A percentile compares a stretch with the other conserved stretches of the same genome.
Evolutionary conservation across 2,113 vertebrate species (phyloP).

Genomic region (Rhynchomys soricoides): DNA sequence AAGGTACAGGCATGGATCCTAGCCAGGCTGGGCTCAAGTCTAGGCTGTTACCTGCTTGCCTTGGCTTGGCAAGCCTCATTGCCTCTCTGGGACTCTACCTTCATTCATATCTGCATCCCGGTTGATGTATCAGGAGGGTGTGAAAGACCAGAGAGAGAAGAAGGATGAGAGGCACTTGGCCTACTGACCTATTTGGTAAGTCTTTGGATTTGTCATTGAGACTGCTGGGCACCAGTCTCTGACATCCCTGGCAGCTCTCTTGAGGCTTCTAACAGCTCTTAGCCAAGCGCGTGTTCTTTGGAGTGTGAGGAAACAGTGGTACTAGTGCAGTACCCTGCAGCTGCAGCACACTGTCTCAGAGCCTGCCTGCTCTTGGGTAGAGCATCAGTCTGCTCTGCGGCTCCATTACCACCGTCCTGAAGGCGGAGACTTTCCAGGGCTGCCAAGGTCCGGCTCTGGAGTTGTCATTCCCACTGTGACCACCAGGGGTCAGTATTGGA

Average conservation of each 20-base stretch:
- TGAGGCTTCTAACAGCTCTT: background rate
- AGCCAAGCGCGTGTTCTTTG: background rate
- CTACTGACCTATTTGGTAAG: fast-evolving
- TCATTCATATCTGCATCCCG: background rate
- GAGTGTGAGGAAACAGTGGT: fast-evolving
- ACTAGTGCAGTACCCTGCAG: fast-evolving
- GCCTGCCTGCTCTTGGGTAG: background rate
- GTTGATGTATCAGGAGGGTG: background rate
- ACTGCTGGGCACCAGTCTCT: background rate
- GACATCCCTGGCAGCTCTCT: background rate
- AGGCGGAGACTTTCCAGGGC: fast-evolving
- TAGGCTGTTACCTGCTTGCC: background rate
- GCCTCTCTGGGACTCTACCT: background rate
- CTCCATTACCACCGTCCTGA: background rate
- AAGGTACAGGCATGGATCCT: background rate
- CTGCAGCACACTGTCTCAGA: background rate
- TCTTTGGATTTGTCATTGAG: background rate
- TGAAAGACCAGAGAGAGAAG: background rate
- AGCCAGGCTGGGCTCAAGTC: too few species aligned
- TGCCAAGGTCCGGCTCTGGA: too few species aligned
- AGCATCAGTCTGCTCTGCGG: background rate
- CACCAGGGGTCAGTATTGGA: conserved; percentile 17
- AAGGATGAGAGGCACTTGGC: background rate
- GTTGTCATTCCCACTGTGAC: background rate
- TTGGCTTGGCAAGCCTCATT: background rate